Conservation (phyloP, 1,140 invertebrate species). For the Solenopsis fugax region DNA sequence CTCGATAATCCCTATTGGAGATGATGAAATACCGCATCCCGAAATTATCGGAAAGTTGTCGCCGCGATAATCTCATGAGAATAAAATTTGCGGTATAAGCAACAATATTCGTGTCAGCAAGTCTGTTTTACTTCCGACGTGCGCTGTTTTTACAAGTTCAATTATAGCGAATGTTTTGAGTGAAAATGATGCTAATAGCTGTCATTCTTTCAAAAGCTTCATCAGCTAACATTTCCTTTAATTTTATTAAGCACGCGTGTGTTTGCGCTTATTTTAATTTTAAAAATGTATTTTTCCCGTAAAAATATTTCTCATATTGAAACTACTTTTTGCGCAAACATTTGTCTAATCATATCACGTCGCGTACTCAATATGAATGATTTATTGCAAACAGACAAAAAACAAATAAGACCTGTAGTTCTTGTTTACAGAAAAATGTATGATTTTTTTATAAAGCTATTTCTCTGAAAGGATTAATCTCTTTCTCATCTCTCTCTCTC, state of each 20-base stretch:
- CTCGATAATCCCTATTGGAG: conserved; percentile 26
- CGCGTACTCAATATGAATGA: neutral
- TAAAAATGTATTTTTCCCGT: neutral
- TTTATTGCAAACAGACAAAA: conserved; percentile 4
- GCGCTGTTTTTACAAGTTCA: conserved; percentile 51
- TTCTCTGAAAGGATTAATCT: neutral
- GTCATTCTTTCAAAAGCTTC: conserved; percentile 18
- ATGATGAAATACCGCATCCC: conserved; percentile 31
- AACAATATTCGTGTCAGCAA: conserved; percentile 5
- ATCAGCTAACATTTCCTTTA: conserved; percentile 1
- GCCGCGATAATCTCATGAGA: conserved; percentile 33
- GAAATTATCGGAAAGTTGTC: conserved; percentile 52
- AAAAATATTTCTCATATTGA: neutral
- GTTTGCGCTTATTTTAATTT: conserved; percentile 26
- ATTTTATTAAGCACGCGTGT: neutral
- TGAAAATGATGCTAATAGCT: conserved; percentile 43
- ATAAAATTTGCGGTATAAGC: conserved; percentile 27
- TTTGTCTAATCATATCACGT: neutral
- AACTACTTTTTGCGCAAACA: neutral
- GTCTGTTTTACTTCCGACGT: conserved; percentile 22
- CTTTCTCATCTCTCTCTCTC: neutral
- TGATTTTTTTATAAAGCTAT: neutral
- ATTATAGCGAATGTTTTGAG: conserved; percentile 53
- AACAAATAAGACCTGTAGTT: neutral
- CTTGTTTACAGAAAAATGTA: neutral